phyloP scores from a whole-genome alignment of 2,797 vertebrate genomes.

The Spondyliosoma cantharus region DNA sequence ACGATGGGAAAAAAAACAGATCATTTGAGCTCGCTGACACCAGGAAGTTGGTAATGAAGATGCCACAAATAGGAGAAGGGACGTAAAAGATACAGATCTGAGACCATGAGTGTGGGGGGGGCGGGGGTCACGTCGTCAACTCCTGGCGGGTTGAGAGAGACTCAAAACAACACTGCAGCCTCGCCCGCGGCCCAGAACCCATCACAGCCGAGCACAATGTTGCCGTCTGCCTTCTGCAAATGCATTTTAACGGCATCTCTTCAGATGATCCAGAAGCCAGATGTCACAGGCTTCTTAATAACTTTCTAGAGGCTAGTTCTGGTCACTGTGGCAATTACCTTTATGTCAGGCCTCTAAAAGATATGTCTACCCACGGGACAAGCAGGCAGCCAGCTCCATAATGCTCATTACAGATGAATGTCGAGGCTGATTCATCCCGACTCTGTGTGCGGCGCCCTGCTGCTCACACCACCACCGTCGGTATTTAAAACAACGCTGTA shows the following conservation, averaged over 20 bases:
- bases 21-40: constrained; percentile 44
- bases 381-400: constrained; percentile 77
- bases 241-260: constrained; percentile 78
- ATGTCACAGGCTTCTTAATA: constrained; percentile 85
- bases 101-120: constrained; percentile 11
- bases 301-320: constrained; percentile 85
- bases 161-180: constrained; percentile 55
- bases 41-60: constrained; percentile 21
- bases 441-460: constrained; percentile 41
- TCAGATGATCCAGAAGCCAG: constrained; percentile 79
- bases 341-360: constrained; percentile 86
- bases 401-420: constrained; percentile 81
- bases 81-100: constrained; percentile 25
- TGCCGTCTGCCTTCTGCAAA: constrained; percentile 63
- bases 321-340: constrained; percentile 87
- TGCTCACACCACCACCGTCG: constrained; percentile 47
- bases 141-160: constrained; percentile 49
- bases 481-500: constrained; percentile 16
- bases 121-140: constrained; percentile 19
- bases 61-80: background rate
- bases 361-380: constrained; percentile 84
- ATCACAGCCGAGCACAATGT: constrained; percentile 61
- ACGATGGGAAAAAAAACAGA: constrained; percentile 37
- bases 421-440: constrained; percentile 75
- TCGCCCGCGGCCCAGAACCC: constrained; percentile 66